These are phyloP conservation scores for Geophilus truncorum DNA, from an alignment of 2,888 invertebrate genomes.

Conservation along the genomic window DNA sequence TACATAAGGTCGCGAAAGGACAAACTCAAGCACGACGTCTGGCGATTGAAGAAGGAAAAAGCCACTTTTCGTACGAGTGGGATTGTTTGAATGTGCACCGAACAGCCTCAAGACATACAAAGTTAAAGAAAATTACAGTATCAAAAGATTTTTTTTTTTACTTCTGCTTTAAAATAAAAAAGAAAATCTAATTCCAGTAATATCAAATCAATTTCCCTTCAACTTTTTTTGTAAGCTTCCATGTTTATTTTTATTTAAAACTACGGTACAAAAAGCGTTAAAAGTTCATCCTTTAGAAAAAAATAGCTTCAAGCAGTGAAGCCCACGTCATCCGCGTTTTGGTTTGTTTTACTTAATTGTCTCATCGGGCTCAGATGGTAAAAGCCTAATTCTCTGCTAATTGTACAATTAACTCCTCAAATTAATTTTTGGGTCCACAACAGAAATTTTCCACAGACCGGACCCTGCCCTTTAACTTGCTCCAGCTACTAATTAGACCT, in stretches of 20 bases:
- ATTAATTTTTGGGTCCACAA: slow-evolving; percentile 24
- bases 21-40: not conserved
- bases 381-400: not conserved
- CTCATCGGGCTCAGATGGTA: not conserved
- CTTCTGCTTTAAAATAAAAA: not conserved
- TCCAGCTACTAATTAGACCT: not conserved
- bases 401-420: not conserved
- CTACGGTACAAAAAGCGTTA: not conserved
- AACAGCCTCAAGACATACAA: not conserved
- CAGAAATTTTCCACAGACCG: not conserved
- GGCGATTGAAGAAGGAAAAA: not conserved
- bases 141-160: not conserved
- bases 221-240: not conserved
- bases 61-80: not conserved
- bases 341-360: slow-evolving; percentile 25
- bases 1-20: not conserved
- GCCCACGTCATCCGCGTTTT: not conserved
- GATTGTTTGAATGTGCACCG: not conserved
- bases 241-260: not conserved
- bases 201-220: not conserved
- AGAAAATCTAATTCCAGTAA: not conserved
- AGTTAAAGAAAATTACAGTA: too few relatives aligned
- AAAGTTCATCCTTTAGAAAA: not conserved
- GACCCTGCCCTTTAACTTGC: slow-evolving; percentile 4
- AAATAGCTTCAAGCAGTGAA: not conserved